Evolutionary conservation across 2,113 vertebrate genomes (phyloP), one percentile per base, ranked within the genome.

Genomic region (Gallinago paraguaiae): DNA sequence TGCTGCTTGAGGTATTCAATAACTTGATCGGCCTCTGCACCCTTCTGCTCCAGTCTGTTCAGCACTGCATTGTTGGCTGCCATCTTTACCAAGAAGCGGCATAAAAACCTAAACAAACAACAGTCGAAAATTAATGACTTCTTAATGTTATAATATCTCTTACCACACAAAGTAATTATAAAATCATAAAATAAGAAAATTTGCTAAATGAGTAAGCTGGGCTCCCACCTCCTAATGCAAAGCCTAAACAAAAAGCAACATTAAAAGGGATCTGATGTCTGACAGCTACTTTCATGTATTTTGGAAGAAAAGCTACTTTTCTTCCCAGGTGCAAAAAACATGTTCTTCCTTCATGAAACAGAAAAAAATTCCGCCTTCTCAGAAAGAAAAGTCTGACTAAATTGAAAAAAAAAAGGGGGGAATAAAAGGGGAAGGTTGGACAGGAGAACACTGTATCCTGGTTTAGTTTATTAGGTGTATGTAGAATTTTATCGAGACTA

Each of bases 1-100:
- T 99, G 99, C 74, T 99, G 99, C 96, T 99, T 99, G 77, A 99
- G 98, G 97, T 99, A 99, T 77, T 98, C 99, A 86, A 99, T 99
- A 96, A 99, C 97, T 98, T 99, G 98, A 97, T 99, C 99, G 0
- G 99, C 99, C 90, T 99, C 99, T 13, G 98, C 97, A 15, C 99
- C 99, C 82, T 99, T 98, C 97, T 99, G 99, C 90, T 99, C 99
- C 97, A 99, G 96, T 92, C 99, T 98, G 98, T 98, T 97, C 96
- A 99, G 96, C 76, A 98, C 95, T 82, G 98, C 97, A 71, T 98
- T 98, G 96, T 96, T 98, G 72, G 98, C 97, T 77, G 99, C 98
- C 99, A 99, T 99, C 98, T 98, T 99, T 92, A 97, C 68, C 61
- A 99, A 86, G 70, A 98, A 98, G 80, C 97, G 97, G 69, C 96